Base-by-base conservation (phyloP, 2,113 vertebrate genomes). In the Ceuthmochares aereus region DNA sequence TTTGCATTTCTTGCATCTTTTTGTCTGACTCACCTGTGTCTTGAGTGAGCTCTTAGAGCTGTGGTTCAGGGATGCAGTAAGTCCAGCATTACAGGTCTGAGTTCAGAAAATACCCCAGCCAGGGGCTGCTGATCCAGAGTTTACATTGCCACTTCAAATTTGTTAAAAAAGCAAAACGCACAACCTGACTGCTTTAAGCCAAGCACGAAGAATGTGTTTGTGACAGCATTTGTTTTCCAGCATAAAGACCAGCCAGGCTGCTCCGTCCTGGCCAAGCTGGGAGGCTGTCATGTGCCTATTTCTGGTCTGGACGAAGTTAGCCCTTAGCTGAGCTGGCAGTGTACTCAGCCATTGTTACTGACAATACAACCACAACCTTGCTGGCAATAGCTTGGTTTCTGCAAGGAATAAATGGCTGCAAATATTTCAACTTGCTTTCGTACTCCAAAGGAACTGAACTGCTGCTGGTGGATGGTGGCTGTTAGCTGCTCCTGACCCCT, bases 391-490 rank as follows among this genome's bases (percentile, higher is more conserved):
- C 64, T 58, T 54, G 1, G 6, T 6, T 81, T n/a, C 69, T 91
- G 63, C 47, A 27, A 10, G 7, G 47, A 58, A 47, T 42, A 30
- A 72, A 23, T 30, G 63, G 42, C 42, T 72, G 59, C 22, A 54
- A 16, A 47, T 88, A 85, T 6, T 58, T 36, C 18, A 37, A 32
- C 32, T 56, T 12, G 6, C 42, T 58, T 45, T 30, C 32, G n/a
- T 37, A 9, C 8, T 42, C 32, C 42, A 32, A 58, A 62, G 63
- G 47, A 47, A 6, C 37, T 0, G 0, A 59, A 42, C 0, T 1
- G 14, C 22, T 56, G 60, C 27, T 17, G 52, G 40, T 0, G 0
- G 11, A 36, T 0, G 0, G 29, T 1, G 6, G 18, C 4, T 12
- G 30, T 4, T 27, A 20, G 60, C 37, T 36, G 64, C 66, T 76